Evolutionary conservation across 2,113 vertebrate species (phyloP), one percentile per base, ranked within the genome.

Genomic region (Oenanthe oenanthe): DNA sequence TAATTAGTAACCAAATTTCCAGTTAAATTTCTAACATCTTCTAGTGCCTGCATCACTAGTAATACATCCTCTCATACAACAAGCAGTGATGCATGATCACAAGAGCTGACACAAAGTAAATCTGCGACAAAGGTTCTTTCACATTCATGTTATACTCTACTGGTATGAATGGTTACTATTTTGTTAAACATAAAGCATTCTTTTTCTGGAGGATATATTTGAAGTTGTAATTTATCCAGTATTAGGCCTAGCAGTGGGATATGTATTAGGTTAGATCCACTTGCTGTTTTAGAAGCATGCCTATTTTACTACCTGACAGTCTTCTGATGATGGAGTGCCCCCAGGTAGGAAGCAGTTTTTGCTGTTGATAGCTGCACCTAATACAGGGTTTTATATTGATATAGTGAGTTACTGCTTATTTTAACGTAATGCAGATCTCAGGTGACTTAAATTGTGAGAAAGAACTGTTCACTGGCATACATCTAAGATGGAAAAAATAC

Each of bases 391-490:
- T 78, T 34, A 48, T 70, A 47, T 5, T 51, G 9, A 60, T 60
- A 85, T 25, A 7, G 58, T 48, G 43, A 96, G 31, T 80, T 85
- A 89, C 47, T 47, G 28, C 12, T 79, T 90, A 45, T 36, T 79
- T 88, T 65, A 92, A 85, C 65, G 47, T 63, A 56, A 85, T 74
- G 72, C 54, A 95, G 73, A 70, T 85, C 63, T 92, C 57, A 71
- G 94, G 57, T 89, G 77, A 97, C 58, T 84, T 84, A 79, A 95
- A 89, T 36, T 84, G 78, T 92, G 56, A 70, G 53, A 97, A 96
- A 80, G 61, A 96, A 86, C 47, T 18, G 10, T 85, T 96, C 68
- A 88, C 3, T 95, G 92, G 70, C 80, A 84, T 81, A 66, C 8
- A 42, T 17, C 5, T 87, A 77, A 91, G 81, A 78, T 24, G 15